A percentile compares a stretch with the other conserved stretches of the same genome.
phyloP scores from a whole-genome alignment of 2,888 invertebrate species.

The Mythimna albipuncta region DNA sequence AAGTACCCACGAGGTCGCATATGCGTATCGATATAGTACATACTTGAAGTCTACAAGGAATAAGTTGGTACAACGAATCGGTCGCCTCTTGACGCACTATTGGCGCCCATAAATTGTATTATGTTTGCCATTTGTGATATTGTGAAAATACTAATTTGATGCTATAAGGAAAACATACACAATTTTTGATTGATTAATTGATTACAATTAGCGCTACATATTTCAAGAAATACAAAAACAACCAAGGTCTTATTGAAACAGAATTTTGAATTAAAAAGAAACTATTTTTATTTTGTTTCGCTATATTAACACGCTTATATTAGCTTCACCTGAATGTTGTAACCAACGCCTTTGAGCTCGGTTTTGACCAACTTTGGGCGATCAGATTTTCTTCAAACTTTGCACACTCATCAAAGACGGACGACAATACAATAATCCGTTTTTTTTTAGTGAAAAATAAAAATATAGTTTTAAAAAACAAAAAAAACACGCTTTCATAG shows the following conservation, averaged over 20 bases:
- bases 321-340: no score
- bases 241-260: constrained; percentile 8
- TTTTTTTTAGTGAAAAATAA: no score
- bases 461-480: no score
- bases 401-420: no score
- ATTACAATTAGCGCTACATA: background rate
- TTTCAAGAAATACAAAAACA: constrained; percentile 7
- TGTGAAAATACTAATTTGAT: constrained; percentile 5
- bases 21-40: background rate
- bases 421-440: no score
- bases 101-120: background rate
- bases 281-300: background rate
- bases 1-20: constrained; percentile 20
- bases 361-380: no score
- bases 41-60: background rate
- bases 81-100: background rate
- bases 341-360: no score
- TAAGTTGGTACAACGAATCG: background rate
- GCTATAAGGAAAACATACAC: constrained; percentile 9
- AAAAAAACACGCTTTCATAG: no score
- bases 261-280: background rate
- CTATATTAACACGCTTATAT: no score
- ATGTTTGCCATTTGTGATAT: background rate
- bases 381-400: no score
- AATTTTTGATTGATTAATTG: constrained; percentile 10